A percentile compares a stretch with the other conserved stretches of the same genome.
Evolutionary conservation across 1,140 invertebrate genomes (phyloP).

Genomic region (Myzus persicae): DNA sequence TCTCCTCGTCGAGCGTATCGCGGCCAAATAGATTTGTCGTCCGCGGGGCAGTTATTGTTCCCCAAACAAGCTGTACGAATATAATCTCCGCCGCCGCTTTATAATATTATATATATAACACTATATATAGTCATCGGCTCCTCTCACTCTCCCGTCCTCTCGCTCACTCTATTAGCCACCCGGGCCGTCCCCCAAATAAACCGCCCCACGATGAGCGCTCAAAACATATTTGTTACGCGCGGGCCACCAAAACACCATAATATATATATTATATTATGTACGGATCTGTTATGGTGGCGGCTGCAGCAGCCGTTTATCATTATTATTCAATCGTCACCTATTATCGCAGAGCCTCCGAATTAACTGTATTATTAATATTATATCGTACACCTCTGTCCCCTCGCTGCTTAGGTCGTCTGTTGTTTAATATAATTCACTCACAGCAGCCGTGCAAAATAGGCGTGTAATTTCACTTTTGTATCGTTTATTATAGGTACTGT

Average conservation of each 20-base stretch:
- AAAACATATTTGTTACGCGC: conserved; percentile 45
- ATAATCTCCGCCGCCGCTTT: conserved; percentile 27
- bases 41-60: conserved; percentile 28
- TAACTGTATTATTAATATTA: conserved; percentile 1
- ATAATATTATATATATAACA: background rate
- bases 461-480: background rate
- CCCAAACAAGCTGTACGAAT: conserved; percentile 33
- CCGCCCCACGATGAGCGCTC: background rate
- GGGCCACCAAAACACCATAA: background rate
- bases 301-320: conserved; percentile 33
- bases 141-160: no score
- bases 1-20: no score
- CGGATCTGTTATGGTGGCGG: background rate
- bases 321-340: conserved; percentile 52
- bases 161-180: conserved; percentile 5
- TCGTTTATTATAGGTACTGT: background rate
- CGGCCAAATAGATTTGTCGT: conserved; percentile 46
- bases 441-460: background rate
- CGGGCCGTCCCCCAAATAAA: conserved; percentile 29
- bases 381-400: background rate
- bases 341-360: conserved; percentile 12
- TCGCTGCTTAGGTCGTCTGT: background rate
- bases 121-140: background rate
- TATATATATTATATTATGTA: background rate
- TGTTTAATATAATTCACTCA: background rate